These are phyloP conservation scores for Trachelipus rathkii DNA, from an alignment of 1,140 invertebrate genomes.

Conservation along the genomic window DNA sequence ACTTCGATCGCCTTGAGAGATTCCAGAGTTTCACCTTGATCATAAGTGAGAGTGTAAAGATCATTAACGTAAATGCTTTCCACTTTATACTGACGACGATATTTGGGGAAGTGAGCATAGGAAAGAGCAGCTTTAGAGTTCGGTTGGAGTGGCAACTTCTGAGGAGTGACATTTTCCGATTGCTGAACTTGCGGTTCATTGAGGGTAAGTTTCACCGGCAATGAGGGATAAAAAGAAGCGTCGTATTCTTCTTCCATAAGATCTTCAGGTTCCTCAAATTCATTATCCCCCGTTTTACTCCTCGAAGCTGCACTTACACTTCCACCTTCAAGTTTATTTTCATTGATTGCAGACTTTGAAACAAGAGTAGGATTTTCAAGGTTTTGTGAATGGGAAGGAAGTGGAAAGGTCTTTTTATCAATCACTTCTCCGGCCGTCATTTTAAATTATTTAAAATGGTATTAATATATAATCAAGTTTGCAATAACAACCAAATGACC, in stretches of 20 bases:
- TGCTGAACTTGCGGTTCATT: not conserved
- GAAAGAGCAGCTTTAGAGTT: not conserved
- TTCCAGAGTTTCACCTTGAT: conserved; percentile 68
- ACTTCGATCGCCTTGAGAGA: conserved; percentile 21
- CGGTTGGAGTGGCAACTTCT: not conserved
- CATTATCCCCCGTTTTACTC: too few relatives aligned
- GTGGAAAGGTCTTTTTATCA: not conserved
- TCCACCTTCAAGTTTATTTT: not conserved
- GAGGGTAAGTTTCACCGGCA: not conserved
- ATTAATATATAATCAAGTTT: too few relatives aligned
- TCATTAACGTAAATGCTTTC: conserved; percentile 74
- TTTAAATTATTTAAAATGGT: too few relatives aligned
- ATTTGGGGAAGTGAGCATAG: not conserved
- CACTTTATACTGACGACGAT: conserved; percentile 70
- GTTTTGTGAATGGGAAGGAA: not conserved
- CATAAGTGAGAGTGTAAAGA: conserved; percentile 76
- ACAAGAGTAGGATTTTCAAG: not conserved
- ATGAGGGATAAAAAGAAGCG: not conserved
- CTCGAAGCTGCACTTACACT: too few relatives aligned
- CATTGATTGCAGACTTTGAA: not conserved
- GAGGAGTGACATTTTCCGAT: not conserved
- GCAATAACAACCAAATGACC: too few relatives aligned
- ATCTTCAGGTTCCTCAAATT: not conserved
- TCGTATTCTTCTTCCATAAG: not conserved
- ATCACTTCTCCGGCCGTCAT: not conserved